Conservation (phyloP, 2,888 invertebrate genomes). For the Lysandra coridon region DNA sequence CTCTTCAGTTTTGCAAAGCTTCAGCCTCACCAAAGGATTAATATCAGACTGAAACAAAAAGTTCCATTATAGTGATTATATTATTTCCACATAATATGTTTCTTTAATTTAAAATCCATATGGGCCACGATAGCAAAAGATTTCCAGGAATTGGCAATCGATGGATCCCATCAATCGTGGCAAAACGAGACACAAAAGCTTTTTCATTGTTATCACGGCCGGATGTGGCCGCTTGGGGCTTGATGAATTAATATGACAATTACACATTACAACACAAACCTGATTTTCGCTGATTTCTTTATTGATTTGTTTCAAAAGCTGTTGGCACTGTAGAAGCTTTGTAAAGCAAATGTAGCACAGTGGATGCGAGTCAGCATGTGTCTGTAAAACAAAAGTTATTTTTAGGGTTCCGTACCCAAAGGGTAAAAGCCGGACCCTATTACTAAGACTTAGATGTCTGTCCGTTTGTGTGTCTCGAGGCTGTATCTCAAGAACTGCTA, state of each 20-base stretch:
- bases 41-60: neutral
- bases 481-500: no score
- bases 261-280: neutral
- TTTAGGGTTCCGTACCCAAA: neutral
- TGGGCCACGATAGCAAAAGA: no score
- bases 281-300: conserved; percentile 14
- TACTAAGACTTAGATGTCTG: no score
- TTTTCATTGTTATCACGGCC: no score
- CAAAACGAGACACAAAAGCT: no score
- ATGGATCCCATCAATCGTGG: no score
- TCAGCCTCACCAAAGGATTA: neutral
- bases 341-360: conserved; percentile 7
- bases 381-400: neutral
- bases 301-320: conserved; percentile 22
- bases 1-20: neutral
- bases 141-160: no score
- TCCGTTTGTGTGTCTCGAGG: no score
- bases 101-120: no score
- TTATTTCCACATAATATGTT: neutral
- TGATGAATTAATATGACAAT: no score
- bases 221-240: no score
- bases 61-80: neutral
- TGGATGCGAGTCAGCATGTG: neutral
- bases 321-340: neutral
- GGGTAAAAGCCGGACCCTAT: neutral